phyloP scores from a whole-genome alignment of 2,113 vertebrate genomes.

The Pelvicachromis taeniatus region DNA sequence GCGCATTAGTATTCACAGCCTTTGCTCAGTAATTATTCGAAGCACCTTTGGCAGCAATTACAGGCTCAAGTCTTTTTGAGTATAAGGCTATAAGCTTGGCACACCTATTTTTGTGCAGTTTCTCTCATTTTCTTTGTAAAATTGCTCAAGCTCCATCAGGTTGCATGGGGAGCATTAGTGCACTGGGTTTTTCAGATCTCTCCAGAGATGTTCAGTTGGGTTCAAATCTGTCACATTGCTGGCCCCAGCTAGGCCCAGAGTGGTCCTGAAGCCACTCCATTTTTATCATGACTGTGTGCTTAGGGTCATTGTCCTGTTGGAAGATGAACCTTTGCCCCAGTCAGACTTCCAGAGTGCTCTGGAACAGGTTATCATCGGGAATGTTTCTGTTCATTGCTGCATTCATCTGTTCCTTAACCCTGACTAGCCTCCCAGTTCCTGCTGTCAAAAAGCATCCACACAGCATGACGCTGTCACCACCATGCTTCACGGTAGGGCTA shows the following conservation, averaged over 20 bases:
- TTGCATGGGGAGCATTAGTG: not conserved
- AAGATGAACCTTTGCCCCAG: not conserved
- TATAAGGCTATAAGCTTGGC: not conserved
- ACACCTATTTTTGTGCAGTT: accelerated
- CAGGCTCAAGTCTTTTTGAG: not conserved
- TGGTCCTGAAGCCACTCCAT: not conserved
- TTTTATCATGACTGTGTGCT: not conserved
- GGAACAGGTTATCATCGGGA: no score
- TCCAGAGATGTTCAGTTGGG: not conserved
- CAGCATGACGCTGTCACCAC: not conserved
- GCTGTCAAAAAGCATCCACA: no score
- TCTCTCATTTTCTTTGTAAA: not conserved
- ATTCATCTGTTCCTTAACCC: no score
- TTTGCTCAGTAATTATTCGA: not conserved
- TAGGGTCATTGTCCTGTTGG: not conserved
- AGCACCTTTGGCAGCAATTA: not conserved
- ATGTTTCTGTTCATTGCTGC: no score
- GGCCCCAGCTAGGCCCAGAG: not conserved
- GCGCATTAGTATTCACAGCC: not conserved
- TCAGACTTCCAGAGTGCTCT: not conserved
- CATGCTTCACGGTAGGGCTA: not conserved
- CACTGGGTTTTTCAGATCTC: not conserved
- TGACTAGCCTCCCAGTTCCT: no score
- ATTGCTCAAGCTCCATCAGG: not conserved
- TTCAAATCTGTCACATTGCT: not conserved